These are phyloP conservation scores for Tricholaema leucomelas DNA, from an alignment of 2,113 vertebrate genomes.

Conservation along the genomic window DNA sequence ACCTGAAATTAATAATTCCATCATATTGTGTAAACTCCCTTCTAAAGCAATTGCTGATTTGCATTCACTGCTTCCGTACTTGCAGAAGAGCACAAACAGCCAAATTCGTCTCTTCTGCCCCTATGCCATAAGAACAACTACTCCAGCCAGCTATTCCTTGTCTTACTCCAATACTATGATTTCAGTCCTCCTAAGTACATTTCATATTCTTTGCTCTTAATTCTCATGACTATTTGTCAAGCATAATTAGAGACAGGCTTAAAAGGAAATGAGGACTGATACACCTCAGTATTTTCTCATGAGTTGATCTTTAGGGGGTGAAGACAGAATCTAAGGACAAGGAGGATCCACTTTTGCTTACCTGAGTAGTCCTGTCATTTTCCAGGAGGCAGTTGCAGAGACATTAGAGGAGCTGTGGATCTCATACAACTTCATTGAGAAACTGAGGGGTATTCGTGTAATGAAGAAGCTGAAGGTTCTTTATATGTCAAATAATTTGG, in stretches of 20 bases:
- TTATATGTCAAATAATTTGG: constrained; percentile 97
- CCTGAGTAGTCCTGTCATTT: constrained; percentile 32
- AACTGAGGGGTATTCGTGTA: constrained; percentile 90
- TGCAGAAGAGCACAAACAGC: neutral
- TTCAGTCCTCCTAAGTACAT: neutral
- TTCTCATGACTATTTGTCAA: neutral
- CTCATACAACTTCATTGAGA: constrained; percentile 96
- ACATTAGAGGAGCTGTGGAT: constrained; percentile 95
- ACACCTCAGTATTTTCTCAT: neutral
- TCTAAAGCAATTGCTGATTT: neutral
- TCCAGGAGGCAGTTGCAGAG: constrained; percentile 91
- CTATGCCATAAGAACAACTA: neutral
- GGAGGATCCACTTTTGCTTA: neutral
- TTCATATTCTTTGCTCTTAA: constrained; percentile 2
- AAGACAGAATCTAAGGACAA: neutral
- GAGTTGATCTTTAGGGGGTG: neutral
- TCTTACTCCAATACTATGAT: neutral
- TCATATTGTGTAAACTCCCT: neutral
- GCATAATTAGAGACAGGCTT: neutral
- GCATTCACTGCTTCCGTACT: neutral
- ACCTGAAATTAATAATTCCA: neutral
- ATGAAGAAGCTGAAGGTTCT: constrained; percentile 94
- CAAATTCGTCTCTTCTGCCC: neutral
- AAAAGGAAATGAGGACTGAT: neutral
- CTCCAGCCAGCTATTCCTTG: neutral